These are phyloP conservation scores for Struthio camelus DNA, from an alignment of 2,113 vertebrate species.

Conservation along the genomic window DNA sequence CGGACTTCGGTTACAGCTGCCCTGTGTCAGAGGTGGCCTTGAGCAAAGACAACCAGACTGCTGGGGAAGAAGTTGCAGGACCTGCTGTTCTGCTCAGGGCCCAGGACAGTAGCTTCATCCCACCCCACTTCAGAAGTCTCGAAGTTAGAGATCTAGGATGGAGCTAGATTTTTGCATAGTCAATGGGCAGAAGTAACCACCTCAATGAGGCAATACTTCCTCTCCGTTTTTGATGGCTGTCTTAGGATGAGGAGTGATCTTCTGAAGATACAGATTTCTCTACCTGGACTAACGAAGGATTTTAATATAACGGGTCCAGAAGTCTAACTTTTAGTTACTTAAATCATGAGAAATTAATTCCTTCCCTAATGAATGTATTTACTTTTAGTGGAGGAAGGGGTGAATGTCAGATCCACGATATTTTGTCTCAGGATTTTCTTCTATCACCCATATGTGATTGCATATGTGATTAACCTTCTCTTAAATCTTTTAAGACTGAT, in stretches of 20 bases:
- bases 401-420: neutral
- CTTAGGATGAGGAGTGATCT: neutral
- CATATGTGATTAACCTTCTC: neutral
- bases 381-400: neutral
- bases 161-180: neutral
- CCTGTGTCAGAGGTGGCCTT: neutral
- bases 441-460: neutral
- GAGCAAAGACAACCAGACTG: neutral
- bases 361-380: neutral
- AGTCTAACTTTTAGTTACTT: neutral
- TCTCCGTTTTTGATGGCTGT: neutral
- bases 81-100: fast-evolving
- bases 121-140: neutral
- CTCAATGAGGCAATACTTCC: neutral
- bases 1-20: neutral
- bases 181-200: fast-evolving
- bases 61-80: neutral
- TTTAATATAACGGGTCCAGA: neutral
- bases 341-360: neutral
- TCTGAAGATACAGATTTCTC: neutral
- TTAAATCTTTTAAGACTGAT: neutral
- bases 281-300: neutral
- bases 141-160: neutral
- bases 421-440: neutral
- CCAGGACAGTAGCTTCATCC: neutral